Percentiles rank a stretch among this genome's conserved stretches.
Conservation (phyloP, 1,140 invertebrate genomes). For the Luehdorfia chinensis region DNA sequence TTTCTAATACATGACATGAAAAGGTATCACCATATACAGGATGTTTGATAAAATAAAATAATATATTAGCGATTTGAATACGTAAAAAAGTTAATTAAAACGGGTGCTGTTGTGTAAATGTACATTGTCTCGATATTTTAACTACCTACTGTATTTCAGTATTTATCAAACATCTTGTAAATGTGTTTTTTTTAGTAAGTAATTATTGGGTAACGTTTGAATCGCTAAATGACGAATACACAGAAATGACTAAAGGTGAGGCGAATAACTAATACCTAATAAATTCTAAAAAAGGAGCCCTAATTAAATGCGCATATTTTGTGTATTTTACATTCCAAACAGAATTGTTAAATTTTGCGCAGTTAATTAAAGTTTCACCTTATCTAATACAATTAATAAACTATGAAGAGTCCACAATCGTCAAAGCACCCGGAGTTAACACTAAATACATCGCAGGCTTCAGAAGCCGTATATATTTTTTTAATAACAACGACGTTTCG, state of each 20-base stretch:
- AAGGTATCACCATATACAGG: slow-evolving; percentile 45
- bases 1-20: slow-evolving; percentile 30
- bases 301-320: slow-evolving; percentile 43
- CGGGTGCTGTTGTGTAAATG: no score
- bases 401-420: slow-evolving; percentile 74
- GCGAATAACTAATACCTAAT: slow-evolving; percentile 62
- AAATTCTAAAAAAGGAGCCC: slow-evolving; percentile 62
- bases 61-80: slow-evolving; percentile 11
- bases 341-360: slow-evolving; percentile 21
- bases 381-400: slow-evolving; percentile 69
- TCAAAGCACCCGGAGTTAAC: slow-evolving; percentile 75
- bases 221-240: slow-evolving; percentile 38
- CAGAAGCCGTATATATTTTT: slow-evolving; percentile 57
- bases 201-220: slow-evolving; percentile 45
- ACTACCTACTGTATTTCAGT: no score
- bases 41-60: slow-evolving; percentile 57
- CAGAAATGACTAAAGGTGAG: slow-evolving; percentile 49
- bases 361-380: slow-evolving; percentile 52
- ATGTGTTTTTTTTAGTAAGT: slow-evolving; percentile 30
- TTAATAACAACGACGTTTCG: slow-evolving; percentile 62
- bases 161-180: slow-evolving; percentile 66
- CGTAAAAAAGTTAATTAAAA: no score
- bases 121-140: no score
- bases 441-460: slow-evolving; percentile 72
- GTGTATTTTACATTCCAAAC: slow-evolving; percentile 4